Base-by-base conservation (phyloP, 2,888 invertebrate genomes). In the Tortrix viridana region DNA sequence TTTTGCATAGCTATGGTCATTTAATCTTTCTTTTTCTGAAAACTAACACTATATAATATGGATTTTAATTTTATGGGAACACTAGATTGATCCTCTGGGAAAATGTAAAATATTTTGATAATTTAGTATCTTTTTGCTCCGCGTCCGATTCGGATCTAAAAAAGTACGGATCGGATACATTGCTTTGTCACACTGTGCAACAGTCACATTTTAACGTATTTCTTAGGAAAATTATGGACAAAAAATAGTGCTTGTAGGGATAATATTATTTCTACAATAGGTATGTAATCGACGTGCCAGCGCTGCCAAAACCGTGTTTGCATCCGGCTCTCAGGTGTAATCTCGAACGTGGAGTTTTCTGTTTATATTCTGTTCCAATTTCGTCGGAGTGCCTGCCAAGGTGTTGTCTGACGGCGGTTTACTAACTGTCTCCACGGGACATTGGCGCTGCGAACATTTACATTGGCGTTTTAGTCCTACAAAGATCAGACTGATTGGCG, bases 331-430 rank as follows among this genome's bases (percentile, higher is more conserved):
- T 83, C 82, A 82, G 81, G 84, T 86, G 85, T 88, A 88, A 89
- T 89, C 88, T 85, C 80, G 80, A 78, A 79, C 83, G 79, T 74
- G 82, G 85, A 88, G 83, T 89, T 89, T 88, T 81, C 84, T 88
- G 89, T 90, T 89, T 91, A 89, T 90, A 89, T 89, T 90, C 88
- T 79, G 85, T 87, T 88, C 86, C 89, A 89, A 90, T 90, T 90
- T 89, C 76, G 74, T 71, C 79, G 78, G 87, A 90, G 91, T 89
- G 88, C 85, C 85, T 85, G 85, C 88, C 85, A 82, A 86, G 86
- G 89, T 88, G 88, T 85, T 88, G 87, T 89, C 88, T 88, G 87
- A 84, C 79, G 88, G 82, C 62, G 69, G 52, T 63, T 54, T 62
- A 60, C 23, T 26, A 46, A 49, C 32, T 47, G 9, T 57, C 16